phyloP scores from a whole-genome alignment of 2,888 invertebrate genomes.

The Rhabditophanes sp. region DNA sequence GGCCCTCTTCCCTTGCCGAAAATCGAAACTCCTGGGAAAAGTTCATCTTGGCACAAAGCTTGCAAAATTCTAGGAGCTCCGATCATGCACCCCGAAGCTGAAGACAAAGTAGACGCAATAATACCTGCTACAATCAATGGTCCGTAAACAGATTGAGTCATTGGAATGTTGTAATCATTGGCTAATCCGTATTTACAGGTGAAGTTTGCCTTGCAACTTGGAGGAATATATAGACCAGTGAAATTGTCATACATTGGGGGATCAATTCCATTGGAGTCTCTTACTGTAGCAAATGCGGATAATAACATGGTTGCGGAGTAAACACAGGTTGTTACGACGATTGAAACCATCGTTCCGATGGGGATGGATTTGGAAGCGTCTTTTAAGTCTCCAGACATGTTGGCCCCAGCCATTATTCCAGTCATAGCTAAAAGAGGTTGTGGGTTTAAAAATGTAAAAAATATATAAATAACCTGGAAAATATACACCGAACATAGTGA shows the following conservation, averaged over 20 bases:
- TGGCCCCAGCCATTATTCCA: constrained; percentile 57
- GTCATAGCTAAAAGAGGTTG: background rate
- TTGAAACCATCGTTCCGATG: constrained; percentile 17
- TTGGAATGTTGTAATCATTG: constrained; percentile 16
- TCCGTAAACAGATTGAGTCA: constrained; percentile 46
- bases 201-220: constrained; percentile 8
- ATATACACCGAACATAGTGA: constrained; percentile 84
- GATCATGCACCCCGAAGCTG: constrained; percentile 77
- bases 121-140: constrained; percentile 84
- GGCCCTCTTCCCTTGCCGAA: constrained; percentile 60
- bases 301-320: constrained; percentile 14
- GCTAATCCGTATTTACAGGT: constrained; percentile 15
- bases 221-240: constrained; percentile 10
- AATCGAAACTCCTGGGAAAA: constrained; percentile 65
- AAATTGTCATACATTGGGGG: constrained; percentile 11
- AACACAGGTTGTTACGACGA: constrained; percentile 12
- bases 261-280: constrained; percentile 15
- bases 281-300: constrained; percentile 17
- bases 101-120: constrained; percentile 84
- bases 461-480: constrained; percentile 69
- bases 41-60: constrained; percentile 75
- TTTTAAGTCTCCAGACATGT: constrained; percentile 44
- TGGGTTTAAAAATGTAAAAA: background rate
- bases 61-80: constrained; percentile 60
- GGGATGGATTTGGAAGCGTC: constrained; percentile 18